These are phyloP conservation scores for Peribatodes rhomboidaria DNA, from an alignment of 2,888 invertebrate genomes.

Conservation along the genomic window DNA sequence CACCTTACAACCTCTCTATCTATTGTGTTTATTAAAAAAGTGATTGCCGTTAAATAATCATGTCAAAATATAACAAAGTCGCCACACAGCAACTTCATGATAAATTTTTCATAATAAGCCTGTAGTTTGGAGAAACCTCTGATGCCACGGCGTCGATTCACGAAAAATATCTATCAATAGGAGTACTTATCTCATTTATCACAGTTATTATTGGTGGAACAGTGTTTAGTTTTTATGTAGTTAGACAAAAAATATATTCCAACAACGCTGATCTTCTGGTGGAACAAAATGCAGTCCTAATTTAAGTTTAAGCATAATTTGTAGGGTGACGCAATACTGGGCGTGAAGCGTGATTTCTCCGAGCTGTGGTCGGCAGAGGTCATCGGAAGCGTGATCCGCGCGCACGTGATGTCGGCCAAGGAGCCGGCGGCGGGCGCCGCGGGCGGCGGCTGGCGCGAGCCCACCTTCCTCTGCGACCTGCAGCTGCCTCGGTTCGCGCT, in stretches of 20 bases:
- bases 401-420: conserved; percentile 70
- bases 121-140: no score
- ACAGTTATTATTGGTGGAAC: no score
- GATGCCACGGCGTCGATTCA: no score
- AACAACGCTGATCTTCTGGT: no score
- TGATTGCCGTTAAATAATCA: no score
- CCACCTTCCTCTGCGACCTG: conserved; percentile 79
- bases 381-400: conserved; percentile 71
- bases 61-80: no score
- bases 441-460: conserved; percentile 71
- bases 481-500: conserved; percentile 76
- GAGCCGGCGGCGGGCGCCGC: conserved; percentile 58
- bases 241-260: no score
- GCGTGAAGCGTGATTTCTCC: conserved; percentile 71
- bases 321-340: conserved; percentile 74
- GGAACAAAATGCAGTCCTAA: neutral
- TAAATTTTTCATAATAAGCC: no score
- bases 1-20: neutral
- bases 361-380: conserved; percentile 78
- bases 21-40: neutral
- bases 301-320: neutral
- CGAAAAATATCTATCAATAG: no score
- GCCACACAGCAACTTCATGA: no score
- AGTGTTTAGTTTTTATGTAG: no score
- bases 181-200: no score